Evolutionary conservation across 2,113 vertebrate species (phyloP), one percentile per base, ranked within the genome.

Genomic region (Hepsetus odoe): DNA sequence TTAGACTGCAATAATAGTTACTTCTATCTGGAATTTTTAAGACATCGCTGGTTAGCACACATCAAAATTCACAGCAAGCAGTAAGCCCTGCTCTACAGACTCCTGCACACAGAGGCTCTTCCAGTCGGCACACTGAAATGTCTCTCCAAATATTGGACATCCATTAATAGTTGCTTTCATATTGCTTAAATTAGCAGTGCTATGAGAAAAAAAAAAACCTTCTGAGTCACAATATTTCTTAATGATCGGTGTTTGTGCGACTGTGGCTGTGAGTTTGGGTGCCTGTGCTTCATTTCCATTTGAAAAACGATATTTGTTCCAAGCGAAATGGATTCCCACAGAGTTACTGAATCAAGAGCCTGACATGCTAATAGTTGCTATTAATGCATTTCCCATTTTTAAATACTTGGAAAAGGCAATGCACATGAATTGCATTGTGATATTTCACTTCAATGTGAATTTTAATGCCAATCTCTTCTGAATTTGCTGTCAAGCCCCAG

Each of bases 321-420:
- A 35, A 22, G 40, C 35, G n/a, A 68, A 55, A 30, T 74, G 26
- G 7, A 53, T 35, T 58, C 76, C 30, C 64, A 72, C 71, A 74
- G 75, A 85, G 85, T 79, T 84, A 86, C 82, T 85, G 83, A 88
- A 83, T 77, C 80, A 82, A 83, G 71, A 69, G 74, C 85, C 82
- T 35, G 83, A 74, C 62, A 38, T 32, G 65, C 78, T 70, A 80
- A 74, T 73, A 28, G 49, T 74, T 88, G 83, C 87, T 86, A 81
- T 85, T 77, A 69, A 44, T 62, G 6, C 86, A 74, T 72, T 77
- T 80, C 79, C 55, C 66, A 74, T 61, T 76, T 87, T 82, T 85
- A 18, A 82, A 61, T 82, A 86, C 83, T 87, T 83, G 20, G 24
- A 35, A 62, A 62, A 35, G 18, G 85, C 84, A 89, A 86, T 81